Evolutionary conservation across 23 tunicate species (phyloP).

Genomic region (Styela clava): DNA sequence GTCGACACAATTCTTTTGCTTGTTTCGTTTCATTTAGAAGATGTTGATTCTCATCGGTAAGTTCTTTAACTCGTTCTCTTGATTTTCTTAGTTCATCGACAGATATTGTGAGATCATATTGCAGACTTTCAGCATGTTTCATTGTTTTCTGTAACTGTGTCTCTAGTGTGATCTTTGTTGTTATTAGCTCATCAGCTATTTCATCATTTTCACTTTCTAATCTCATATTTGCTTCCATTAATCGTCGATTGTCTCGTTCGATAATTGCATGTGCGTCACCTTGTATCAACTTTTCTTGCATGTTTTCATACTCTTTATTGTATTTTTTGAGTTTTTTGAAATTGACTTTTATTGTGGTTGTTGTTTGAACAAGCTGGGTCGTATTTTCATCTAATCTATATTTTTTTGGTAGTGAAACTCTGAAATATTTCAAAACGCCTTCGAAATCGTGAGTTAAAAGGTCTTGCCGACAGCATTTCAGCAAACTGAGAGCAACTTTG

Average conservation of each 20-base stretch:
- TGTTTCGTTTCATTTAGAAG: slow-evolving; percentile 51
- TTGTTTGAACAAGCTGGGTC: slow-evolving; percentile 51
- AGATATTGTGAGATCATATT: slow-evolving; percentile 54
- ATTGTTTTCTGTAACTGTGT: slow-evolving; percentile 78
- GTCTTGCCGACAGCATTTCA: slow-evolving; percentile 64
- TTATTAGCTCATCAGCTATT: slow-evolving; percentile 59
- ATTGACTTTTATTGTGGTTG: slow-evolving; percentile 59
- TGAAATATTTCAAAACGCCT: slow-evolving; percentile 81
- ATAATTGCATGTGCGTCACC: slow-evolving; percentile 60
- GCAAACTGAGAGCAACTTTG: slow-evolving; percentile 70
- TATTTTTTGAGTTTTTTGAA: slow-evolving; percentile 48
- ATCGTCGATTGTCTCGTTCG: slow-evolving; percentile 63
- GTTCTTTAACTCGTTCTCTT: slow-evolving; percentile 42
- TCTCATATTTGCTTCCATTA: slow-evolving; percentile 88
- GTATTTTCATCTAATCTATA: slow-evolving; percentile 75
- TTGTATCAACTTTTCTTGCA: slow-evolving; percentile 44
- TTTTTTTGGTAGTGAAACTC: slow-evolving; percentile 91
- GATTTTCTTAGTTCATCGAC: slow-evolving; percentile 52
- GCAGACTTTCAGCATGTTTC: slow-evolving; percentile 61
- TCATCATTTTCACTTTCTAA: slow-evolving; percentile 87
- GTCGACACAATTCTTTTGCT: slow-evolving; percentile 86
- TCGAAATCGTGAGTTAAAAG: slow-evolving; percentile 87
- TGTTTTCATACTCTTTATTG: slow-evolving; percentile 52
- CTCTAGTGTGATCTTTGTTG: slow-evolving; percentile 43
- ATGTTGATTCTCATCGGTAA: slow-evolving; percentile 50